Evolutionary conservation across 2,888 invertebrate species (phyloP).

Genomic region (Diadegma fenestrale): DNA sequence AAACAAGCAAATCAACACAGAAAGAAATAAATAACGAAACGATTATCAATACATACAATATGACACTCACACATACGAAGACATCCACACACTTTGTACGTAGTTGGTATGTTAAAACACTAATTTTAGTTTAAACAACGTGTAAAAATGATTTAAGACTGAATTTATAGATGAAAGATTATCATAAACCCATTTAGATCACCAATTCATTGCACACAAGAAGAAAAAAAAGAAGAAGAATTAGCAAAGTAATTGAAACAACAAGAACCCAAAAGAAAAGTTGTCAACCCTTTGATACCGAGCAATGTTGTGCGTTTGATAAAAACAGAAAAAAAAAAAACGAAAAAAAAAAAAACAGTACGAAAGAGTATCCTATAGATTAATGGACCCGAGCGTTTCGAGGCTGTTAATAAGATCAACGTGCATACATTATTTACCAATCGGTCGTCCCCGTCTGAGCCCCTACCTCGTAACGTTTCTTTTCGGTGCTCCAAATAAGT

Average conservation of each 20-base stretch:
- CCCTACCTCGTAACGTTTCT: conserved; percentile 35
- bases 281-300: conserved; percentile 83
- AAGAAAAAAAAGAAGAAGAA: conserved; percentile 68
- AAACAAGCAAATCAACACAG: conserved; percentile 27
- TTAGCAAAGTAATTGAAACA: conserved; percentile 75
- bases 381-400: conserved; percentile 66
- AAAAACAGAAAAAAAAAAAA: conserved; percentile 74
- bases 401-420: conserved; percentile 67
- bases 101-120: conserved; percentile 67
- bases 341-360: conserved; percentile 60
- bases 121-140: conserved; percentile 74
- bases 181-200: conserved; percentile 80
- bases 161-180: conserved; percentile 81
- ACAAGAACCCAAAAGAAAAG: conserved; percentile 70
- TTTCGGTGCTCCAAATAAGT: conserved; percentile 14
- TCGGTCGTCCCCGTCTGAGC: conserved; percentile 44
- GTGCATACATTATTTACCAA: conserved; percentile 58
- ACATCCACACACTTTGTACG: conserved; percentile 65
- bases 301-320: conserved; percentile 80
- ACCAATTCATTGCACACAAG: conserved; percentile 80
- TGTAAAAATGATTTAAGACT: conserved; percentile 83
- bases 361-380: conserved; percentile 64
- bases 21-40: neutral
- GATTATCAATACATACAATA: conserved; percentile 12
- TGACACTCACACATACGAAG: neutral